Evolutionary conservation across 2,113 vertebrate species (phyloP).

Genomic region (Merops nubicus): DNA sequence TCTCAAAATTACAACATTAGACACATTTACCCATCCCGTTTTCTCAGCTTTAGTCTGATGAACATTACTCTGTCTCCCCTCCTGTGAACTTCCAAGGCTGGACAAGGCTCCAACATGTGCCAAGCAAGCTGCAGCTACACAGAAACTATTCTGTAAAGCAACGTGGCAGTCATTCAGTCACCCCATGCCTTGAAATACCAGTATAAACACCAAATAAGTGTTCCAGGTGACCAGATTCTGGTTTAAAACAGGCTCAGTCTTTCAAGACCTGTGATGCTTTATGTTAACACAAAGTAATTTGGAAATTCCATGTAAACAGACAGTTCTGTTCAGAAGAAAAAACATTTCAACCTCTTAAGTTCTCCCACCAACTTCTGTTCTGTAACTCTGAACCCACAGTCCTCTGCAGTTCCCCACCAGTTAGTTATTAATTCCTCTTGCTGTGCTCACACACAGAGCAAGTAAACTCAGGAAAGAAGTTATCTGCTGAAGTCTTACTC

Average conservation of each 20-base stretch:
- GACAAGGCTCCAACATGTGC: accelerated
- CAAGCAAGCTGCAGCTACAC: accelerated
- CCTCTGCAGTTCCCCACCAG: not conserved
- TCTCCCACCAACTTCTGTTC: not conserved
- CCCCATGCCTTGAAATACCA: not conserved
- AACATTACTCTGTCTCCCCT: not conserved
- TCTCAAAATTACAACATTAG: not conserved
- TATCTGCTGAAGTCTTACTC: not conserved
- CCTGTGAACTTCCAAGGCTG: accelerated
- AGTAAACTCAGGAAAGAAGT: not conserved
- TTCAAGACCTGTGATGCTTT: not conserved
- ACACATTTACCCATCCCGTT: not conserved
- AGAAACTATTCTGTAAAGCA: not conserved
- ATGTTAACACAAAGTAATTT: not conserved
- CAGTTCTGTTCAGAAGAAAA: not conserved
- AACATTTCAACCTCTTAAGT: not conserved
- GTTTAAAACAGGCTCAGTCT: not conserved
- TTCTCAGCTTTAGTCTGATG: not conserved
- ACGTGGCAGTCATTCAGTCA: accelerated
- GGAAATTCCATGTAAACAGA: not conserved
- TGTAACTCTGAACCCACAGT: not conserved
- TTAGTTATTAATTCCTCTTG: not conserved
- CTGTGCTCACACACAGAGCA: too few relatives aligned
- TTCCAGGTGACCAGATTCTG: not conserved
- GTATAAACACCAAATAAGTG: accelerated